Conservation (phyloP, 2,888 invertebrate genomes). For the Erannis defoliaria region DNA sequence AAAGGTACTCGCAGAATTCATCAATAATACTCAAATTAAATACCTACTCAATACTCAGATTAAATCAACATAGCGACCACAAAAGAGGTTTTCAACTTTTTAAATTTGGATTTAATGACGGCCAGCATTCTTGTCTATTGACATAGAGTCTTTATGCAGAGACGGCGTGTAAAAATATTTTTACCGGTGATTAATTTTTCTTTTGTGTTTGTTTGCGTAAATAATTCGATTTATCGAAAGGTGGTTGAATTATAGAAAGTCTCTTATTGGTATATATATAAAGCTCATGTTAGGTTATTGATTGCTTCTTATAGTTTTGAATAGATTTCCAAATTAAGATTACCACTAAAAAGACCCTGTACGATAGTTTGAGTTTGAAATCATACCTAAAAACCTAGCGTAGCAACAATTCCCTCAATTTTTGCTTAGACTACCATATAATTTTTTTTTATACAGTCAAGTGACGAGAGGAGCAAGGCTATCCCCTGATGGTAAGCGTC, state of each 20-base stretch:
- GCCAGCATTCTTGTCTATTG: slow-evolving; percentile 52
- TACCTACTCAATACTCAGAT: too few relatives aligned
- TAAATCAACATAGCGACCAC: slow-evolving; percentile 63
- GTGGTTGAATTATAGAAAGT: slow-evolving; percentile 33
- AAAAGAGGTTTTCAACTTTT: slow-evolving; percentile 36
- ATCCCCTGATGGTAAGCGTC: too few relatives aligned
- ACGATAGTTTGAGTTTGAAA: too few relatives aligned
- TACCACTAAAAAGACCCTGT: too few relatives aligned
- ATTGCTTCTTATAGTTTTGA: too few relatives aligned
- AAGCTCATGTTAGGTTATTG: too few relatives aligned
- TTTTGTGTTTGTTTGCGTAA: slow-evolving; percentile 39
- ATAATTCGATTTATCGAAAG: slow-evolving; percentile 34
- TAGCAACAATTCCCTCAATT: too few relatives aligned
- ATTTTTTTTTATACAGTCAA: too few relatives aligned
- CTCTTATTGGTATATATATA: slow-evolving; percentile 3
- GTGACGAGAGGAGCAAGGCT: too few relatives aligned
- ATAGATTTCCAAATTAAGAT: too few relatives aligned
- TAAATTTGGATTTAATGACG: slow-evolving; percentile 62
- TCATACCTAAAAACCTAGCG: too few relatives aligned
- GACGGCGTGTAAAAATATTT: slow-evolving; percentile 50
- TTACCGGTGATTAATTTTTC: slow-evolving; percentile 62
- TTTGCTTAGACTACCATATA: too few relatives aligned
- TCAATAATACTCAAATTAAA: slow-evolving; percentile 71
- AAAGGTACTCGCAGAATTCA: slow-evolving; percentile 46
- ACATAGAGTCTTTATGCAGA: slow-evolving; percentile 60